A percentile compares a stretch with the other conserved stretches of the same genome.
These are phyloP conservation scores for Varecia variegata DNA, from an alignment of 2,797 vertebrate genomes.

Conservation along the genomic window DNA sequence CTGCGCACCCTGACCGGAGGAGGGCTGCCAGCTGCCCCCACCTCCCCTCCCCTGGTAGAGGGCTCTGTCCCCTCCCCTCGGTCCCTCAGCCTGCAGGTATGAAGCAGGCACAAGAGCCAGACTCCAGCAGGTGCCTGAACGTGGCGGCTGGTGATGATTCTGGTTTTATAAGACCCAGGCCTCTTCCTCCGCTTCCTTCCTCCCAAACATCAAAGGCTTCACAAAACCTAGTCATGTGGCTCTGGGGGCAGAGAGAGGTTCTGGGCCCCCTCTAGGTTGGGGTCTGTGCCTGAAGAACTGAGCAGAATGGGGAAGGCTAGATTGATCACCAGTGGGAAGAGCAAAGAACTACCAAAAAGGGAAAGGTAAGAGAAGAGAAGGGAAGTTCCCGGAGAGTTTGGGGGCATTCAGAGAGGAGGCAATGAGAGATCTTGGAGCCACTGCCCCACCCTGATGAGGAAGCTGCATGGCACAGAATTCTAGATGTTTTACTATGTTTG, in stretches of 20 bases:
- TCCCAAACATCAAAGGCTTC: background rate
- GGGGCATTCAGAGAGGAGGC: accelerated
- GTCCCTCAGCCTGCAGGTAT: background rate
- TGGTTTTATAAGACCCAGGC: background rate
- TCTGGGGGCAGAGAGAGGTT: background rate
- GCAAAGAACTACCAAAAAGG: background rate
- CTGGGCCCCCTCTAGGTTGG: background rate
- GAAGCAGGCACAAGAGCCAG: no score
- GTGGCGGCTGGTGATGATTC: background rate
- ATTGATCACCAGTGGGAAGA: accelerated
- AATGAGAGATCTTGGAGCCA: background rate
- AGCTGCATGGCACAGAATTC: background rate
- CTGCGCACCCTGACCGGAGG: no score
- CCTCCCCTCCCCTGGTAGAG: background rate
- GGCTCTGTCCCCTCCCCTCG: background rate
- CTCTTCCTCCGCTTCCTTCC: background rate
- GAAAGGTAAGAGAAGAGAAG: background rate
- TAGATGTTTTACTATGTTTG: background rate
- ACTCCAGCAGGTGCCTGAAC: accelerated
- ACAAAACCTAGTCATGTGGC: background rate
- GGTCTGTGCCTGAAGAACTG: background rate
- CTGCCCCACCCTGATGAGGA: background rate
- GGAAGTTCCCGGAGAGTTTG: background rate
- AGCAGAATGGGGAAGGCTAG: background rate
- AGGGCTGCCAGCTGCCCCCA: accelerated